phyloP scores from a whole-genome alignment of 2,888 invertebrate genomes.

The Linyphia triangularis region DNA sequence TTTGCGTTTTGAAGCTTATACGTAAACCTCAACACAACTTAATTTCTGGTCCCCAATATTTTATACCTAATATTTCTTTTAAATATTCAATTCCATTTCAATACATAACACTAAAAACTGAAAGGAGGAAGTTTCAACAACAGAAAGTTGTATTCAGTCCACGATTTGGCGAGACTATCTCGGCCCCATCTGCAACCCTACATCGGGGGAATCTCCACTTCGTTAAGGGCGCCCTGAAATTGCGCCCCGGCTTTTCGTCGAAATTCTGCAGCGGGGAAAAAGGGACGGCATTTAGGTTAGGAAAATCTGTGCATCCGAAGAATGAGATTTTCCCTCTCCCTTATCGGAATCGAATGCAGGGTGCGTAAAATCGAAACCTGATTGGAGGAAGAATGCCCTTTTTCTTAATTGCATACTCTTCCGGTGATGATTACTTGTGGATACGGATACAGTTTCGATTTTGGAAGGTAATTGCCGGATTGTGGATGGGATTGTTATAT shows the following conservation, averaged over 20 bases:
- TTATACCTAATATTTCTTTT: too few relatives aligned
- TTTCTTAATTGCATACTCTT: conserved; percentile 58
- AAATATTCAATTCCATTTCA: too few relatives aligned
- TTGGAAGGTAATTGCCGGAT: not conserved
- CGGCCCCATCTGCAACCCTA: conserved; percentile 57
- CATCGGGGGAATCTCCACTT: conserved; percentile 62
- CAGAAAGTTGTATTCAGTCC: not conserved
- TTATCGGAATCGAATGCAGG: conserved; percentile 57
- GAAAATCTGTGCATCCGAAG: conserved; percentile 62
- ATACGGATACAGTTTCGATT: not conserved
- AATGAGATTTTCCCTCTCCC: conserved; percentile 40
- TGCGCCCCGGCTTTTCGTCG: conserved; percentile 58
- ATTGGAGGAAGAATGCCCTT: conserved; percentile 47
- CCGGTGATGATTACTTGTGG: not conserved
- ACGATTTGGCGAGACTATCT: conserved; percentile 45
- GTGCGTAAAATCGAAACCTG: conserved; percentile 73
- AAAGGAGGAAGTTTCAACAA: conserved; percentile 27
- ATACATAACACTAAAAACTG: conserved; percentile 9
- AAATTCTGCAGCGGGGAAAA: conserved; percentile 28
- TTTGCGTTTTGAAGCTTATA: too few relatives aligned
- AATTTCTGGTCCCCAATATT: too few relatives aligned
- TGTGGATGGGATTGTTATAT: not conserved
- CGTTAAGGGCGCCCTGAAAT: conserved; percentile 71
- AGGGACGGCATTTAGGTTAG: conserved; percentile 49
- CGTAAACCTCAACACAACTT: too few relatives aligned